Evolutionary conservation across 1,140 invertebrate genomes (phyloP), one percentile per base, ranked within the genome.

Genomic region (Dinoponera quadriceps): DNA sequence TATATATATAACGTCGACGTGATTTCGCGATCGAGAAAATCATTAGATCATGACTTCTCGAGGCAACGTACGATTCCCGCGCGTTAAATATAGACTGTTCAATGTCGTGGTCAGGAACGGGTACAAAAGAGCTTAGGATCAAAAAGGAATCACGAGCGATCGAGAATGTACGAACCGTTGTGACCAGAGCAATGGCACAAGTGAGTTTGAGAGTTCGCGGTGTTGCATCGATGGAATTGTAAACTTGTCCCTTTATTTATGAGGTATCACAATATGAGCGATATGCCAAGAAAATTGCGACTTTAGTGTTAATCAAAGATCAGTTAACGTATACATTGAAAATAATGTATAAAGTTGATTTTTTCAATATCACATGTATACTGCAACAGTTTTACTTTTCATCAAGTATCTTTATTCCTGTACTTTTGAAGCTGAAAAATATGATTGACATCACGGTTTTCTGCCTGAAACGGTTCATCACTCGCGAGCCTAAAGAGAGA

Each of bases 71-170:
- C 22, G 63, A 78, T 57, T 78, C 63, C 18, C 51, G 51, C 13
- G 33, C 22, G 51, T 78, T 78, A 78, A 78, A 69, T 80, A 71
- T 69, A 78, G 63, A 65, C 25, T 16, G 60, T 55, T 44, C 74
- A 20, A 54, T 29, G n/a, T 20, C 11, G 25, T 9, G 18, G 44
- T 44, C 33, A 2, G 33, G 63, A 59, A n/a, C 51, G 59, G 44
- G 59, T 38, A 54, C 59, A 59, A 51, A 27, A 11, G 55, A 44
- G n/a, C 55, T 44, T 44, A 44, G 38, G 49, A 80, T 57, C n/a
- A 5, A 55, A 13, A 60, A 22, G 22, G 29, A 38, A 33, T 29
- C 13, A 18, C 27, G 7, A n/a, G 5, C 60, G 33, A 48, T 57
- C 27, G 33, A 69, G 51, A 20, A 48, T 16, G 33, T 27, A 63